Percentiles rank a stretch among this genome's conserved stretches.
Evolutionary conservation across 2,888 invertebrate species (phyloP).

Genomic region (Carterocephalus palaemon): DNA sequence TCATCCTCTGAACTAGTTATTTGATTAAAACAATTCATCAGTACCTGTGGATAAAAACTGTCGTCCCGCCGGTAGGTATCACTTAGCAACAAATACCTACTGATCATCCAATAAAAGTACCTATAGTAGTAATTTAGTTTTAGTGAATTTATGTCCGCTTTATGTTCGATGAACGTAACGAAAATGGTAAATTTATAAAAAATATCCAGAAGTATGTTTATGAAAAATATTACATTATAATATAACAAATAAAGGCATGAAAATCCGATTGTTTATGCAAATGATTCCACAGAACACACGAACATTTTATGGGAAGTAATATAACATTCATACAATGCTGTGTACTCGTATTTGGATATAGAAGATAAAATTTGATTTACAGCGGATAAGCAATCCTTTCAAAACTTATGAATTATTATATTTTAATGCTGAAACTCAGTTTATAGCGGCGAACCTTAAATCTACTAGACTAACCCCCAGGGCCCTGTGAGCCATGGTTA

Average conservation of each 20-base stretch:
- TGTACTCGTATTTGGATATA: conserved; percentile 25
- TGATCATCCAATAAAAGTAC: no score
- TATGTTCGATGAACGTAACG: no score
- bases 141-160: no score
- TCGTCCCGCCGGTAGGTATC: no score
- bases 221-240: neutral
- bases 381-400: conserved; percentile 37
- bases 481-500: conserved; percentile 28
- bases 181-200: no score
- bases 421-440: conserved; percentile 37
- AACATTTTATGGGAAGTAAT: neutral
- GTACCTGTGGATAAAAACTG: conserved; percentile 10
- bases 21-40: conserved; percentile 32
- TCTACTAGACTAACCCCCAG: conserved; percentile 28
- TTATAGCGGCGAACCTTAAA: conserved; percentile 33
- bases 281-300: no score
- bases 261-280: neutral
- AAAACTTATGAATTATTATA: conserved; percentile 35
- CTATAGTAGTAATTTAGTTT: no score
- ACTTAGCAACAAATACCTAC: no score
- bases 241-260: neutral
- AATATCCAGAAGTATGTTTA: no score
- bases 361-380: conserved; percentile 34
- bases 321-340: neutral
- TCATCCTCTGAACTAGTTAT: conserved; percentile 26